phyloP scores from a whole-genome alignment of 35 echinoderm and acorn worm genomes.

The Holothuria glaberrima region DNA sequence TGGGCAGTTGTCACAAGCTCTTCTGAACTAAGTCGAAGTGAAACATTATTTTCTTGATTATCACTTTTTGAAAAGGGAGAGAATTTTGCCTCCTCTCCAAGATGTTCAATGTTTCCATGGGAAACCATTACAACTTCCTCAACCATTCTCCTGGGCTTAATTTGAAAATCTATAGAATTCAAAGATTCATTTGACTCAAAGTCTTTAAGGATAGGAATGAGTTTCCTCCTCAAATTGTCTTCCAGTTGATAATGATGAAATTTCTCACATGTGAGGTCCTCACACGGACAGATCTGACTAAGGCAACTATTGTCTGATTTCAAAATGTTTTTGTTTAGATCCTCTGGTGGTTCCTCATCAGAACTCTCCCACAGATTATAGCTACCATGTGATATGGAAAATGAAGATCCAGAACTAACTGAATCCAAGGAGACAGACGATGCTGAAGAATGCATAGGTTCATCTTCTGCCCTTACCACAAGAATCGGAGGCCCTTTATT shows the following conservation, averaged over 20 bases:
- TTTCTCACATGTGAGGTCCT: background rate
- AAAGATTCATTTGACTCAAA: constrained; percentile 37
- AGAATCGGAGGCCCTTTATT: too few species aligned
- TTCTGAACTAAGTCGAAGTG: too few species aligned
- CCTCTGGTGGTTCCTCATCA: background rate
- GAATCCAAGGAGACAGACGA: constrained; percentile 1
- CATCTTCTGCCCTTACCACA: background rate
- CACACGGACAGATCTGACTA: background rate
- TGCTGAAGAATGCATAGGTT: constrained; percentile 1
- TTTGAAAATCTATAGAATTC: constrained; percentile 17
- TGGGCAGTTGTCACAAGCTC: too few species aligned
- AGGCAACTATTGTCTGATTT: background rate
- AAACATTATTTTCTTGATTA: too few species aligned
- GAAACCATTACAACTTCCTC: too few species aligned
- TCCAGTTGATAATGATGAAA: too few species aligned
- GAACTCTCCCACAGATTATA: constrained; percentile 10
- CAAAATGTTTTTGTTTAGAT: background rate
- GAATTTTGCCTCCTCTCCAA: too few species aligned
- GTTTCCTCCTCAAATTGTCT: constrained; percentile 3
- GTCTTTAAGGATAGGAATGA: constrained; percentile 4
- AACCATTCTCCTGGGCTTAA: background rate
- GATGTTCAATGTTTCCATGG: too few species aligned
- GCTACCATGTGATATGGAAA: background rate
- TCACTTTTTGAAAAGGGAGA: too few species aligned
- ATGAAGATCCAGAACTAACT: background rate